phyloP scores from a whole-genome alignment of 2,888 invertebrate species.

The Rugalucina vietnamica region DNA sequence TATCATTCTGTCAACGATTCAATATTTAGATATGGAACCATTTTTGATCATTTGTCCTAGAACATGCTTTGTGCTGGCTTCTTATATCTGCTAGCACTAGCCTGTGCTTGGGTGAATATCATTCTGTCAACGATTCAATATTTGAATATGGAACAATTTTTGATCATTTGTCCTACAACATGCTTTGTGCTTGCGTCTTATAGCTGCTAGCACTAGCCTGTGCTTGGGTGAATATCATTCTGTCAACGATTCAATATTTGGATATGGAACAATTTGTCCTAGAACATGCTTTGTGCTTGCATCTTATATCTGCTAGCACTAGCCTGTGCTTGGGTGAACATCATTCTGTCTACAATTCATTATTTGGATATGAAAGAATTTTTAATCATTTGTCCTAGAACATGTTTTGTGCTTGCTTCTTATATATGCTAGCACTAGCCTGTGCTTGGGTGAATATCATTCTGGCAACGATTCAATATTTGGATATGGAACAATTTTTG shows the following conservation, averaged over 20 bases:
- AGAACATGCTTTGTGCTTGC: neutral
- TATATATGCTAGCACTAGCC: too few species aligned
- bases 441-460: too few species aligned
- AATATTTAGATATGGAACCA: neutral
- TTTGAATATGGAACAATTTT: neutral
- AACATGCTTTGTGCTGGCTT: neutral
- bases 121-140: neutral
- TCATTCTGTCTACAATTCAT: neutral
- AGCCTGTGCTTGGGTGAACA: neutral
- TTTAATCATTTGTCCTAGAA: neutral
- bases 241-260: neutral
- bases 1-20: conserved; percentile 4
- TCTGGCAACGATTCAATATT: too few species aligned
- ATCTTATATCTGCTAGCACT: neutral
- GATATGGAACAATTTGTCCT: neutral
- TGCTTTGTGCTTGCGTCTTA: neutral
- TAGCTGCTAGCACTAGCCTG: neutral
- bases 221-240: neutral
- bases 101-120: neutral
- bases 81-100: neutral
- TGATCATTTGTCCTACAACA: neutral
- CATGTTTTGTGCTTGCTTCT: neutral
- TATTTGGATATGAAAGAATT: neutral
- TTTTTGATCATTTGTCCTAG: neutral
- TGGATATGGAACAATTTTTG: too few species aligned